phyloP scores from a whole-genome alignment of 2,113 vertebrate species.

The Thermophis baileyi region DNA sequence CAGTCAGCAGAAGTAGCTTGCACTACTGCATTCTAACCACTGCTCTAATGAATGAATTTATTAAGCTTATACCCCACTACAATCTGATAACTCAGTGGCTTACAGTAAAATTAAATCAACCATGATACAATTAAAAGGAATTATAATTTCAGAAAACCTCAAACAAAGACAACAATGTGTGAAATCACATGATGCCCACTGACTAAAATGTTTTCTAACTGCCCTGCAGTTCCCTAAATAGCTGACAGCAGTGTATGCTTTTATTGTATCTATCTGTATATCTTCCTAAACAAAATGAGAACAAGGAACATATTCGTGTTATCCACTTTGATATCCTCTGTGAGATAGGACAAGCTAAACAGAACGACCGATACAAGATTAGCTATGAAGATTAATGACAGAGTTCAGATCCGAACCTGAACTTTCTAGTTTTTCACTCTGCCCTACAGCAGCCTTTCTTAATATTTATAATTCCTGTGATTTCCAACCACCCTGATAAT shows the following conservation, averaged over 20 bases:
- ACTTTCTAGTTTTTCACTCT: not conserved
- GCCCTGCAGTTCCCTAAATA: not conserved
- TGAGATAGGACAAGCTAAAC: not conserved
- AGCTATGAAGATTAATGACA: not conserved
- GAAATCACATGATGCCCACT: not conserved
- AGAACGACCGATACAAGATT: not conserved
- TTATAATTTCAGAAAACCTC: not conserved
- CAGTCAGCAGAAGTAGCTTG: too few relatives aligned
- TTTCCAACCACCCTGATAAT: not conserved
- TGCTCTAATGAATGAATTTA: too few relatives aligned
- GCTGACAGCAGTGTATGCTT: not conserved
- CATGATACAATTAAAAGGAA: not conserved
- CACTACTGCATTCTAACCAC: too few relatives aligned
- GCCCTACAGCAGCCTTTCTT: not conserved
- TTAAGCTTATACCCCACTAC: not conserved
- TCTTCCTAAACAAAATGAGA: not conserved
- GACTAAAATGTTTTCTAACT: not conserved
- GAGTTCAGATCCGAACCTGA: not conserved
- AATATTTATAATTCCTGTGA: not conserved
- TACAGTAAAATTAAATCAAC: not conserved
- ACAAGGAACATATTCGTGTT: not conserved
- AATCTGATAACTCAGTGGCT: not conserved
- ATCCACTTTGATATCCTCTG: not conserved
- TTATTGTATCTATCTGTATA: not conserved
- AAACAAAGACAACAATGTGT: not conserved